Conservation (phyloP, 2,113 vertebrate species). For the Dryoscopus gambensis region DNA sequence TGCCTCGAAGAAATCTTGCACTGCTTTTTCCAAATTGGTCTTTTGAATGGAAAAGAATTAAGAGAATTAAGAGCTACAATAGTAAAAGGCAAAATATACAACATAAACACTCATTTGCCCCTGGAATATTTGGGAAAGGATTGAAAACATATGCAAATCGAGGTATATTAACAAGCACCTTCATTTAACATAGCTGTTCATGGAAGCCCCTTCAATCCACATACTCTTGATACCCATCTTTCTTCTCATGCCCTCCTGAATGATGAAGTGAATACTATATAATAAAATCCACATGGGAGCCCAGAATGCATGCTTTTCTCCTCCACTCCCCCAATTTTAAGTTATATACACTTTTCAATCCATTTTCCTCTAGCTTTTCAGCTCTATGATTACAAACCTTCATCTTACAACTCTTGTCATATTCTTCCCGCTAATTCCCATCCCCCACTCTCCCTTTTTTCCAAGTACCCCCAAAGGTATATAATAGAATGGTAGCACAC, state of each 20-base stretch:
- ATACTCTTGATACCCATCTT: neutral
- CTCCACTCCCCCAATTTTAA: neutral
- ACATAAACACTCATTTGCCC: constrained; percentile 9
- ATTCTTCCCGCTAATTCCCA: neutral
- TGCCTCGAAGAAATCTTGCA: neutral
- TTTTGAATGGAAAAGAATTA: constrained; percentile 22
- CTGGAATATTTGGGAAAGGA: neutral
- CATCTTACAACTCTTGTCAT: neutral
- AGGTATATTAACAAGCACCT: constrained; percentile 13
- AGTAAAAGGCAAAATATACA: constrained; percentile 1
- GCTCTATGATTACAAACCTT: constrained; percentile 50
- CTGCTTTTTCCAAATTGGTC: neutral
- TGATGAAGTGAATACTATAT: neutral
- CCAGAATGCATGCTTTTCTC: neutral
- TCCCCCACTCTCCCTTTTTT: constrained; percentile 1
- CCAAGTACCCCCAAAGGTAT: constrained; percentile 10
- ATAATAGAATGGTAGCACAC: constrained; percentile 25
- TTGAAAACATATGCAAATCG: constrained; percentile 6
- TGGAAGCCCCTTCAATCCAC: neutral
- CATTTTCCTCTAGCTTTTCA: constrained; percentile 1
- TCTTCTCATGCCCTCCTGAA: neutral
- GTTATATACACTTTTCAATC: neutral
- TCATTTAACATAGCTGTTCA: constrained; percentile 4
- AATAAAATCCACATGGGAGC: neutral
- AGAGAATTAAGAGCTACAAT: constrained; percentile 15